Evolutionary conservation across 1,140 invertebrate genomes (phyloP).

Genomic region (Aculops lycopersici): DNA sequence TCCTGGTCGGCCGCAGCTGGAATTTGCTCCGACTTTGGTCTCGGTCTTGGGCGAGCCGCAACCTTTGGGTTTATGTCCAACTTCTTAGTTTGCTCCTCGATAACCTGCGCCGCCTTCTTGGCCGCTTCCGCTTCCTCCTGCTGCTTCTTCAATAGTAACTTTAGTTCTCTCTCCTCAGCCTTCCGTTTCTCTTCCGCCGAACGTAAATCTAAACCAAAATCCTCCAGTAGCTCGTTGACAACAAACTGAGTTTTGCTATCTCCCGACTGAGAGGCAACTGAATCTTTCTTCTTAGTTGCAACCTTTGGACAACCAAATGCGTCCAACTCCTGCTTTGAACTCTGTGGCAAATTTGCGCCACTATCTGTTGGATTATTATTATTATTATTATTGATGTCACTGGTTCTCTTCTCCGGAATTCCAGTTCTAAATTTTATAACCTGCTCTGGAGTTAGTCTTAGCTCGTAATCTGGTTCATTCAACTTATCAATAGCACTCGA

Average conservation of each 20-base stretch:
- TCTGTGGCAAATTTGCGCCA: slow-evolving; percentile 26
- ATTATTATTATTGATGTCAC: slow-evolving; percentile 4
- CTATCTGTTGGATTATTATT: slow-evolving; percentile 16
- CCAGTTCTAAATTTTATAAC: background rate
- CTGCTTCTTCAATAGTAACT: slow-evolving; percentile 17
- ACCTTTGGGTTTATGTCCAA: slow-evolving; percentile 6
- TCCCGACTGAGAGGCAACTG: too few species aligned
- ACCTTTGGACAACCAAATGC: slow-evolving; percentile 6
- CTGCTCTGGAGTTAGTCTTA: background rate
- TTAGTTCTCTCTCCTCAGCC: background rate
- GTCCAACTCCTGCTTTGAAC: slow-evolving; percentile 24
- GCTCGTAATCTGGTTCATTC: slow-evolving; percentile 3
- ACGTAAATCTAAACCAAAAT: background rate
- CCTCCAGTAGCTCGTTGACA: slow-evolving; percentile 23
- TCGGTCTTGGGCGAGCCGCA: slow-evolving; percentile 7
- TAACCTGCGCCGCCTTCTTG: slow-evolving; percentile 14
- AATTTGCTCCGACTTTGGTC: slow-evolving; percentile 7
- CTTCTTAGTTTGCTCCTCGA: slow-evolving; percentile 23
- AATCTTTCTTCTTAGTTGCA: slow-evolving; percentile 7
- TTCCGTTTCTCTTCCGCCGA: slow-evolving; percentile 2
- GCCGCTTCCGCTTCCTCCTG: slow-evolving; percentile 25
- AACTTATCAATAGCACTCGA: slow-evolving; percentile 8
- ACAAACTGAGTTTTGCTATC: slow-evolving; percentile 36
- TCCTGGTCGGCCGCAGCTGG: slow-evolving; percentile 9
- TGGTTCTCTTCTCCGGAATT: slow-evolving; percentile 1